phyloP scores from a whole-genome alignment of 2,888 invertebrate species.

The Lycocerus yunnanus region DNA sequence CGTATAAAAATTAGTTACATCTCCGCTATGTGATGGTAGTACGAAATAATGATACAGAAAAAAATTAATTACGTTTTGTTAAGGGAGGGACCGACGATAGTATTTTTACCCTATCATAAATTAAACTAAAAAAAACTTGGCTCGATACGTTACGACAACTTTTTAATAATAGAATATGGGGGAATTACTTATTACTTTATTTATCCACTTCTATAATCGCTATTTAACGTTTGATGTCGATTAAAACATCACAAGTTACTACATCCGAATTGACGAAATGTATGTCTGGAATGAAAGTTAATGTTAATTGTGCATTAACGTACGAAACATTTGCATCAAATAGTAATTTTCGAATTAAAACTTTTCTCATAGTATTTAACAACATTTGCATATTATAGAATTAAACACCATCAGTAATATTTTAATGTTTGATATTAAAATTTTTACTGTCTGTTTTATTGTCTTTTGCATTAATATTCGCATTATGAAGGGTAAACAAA shows the following conservation, averaged over 20 bases:
- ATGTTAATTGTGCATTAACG: neutral
- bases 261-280: neutral
- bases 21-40: neutral
- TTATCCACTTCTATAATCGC: neutral
- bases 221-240: neutral
- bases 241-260: neutral
- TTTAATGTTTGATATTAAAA: neutral
- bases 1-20: neutral
- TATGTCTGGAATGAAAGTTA: neutral
- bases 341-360: neutral
- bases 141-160: neutral
- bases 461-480: neutral
- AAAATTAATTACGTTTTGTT: neutral
- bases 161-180: neutral
- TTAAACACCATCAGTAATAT: neutral
- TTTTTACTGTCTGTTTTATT: neutral
- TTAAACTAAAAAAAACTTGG: neutral
- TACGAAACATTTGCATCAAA: neutral
- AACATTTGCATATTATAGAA: neutral
- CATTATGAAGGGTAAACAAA: neutral
- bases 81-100: neutral
- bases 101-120: neutral
- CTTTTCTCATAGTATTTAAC: neutral
- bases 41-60: neutral
- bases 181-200: neutral